Conservation (phyloP, 2,888 invertebrate species). For the Ectemnius lituratus region DNA sequence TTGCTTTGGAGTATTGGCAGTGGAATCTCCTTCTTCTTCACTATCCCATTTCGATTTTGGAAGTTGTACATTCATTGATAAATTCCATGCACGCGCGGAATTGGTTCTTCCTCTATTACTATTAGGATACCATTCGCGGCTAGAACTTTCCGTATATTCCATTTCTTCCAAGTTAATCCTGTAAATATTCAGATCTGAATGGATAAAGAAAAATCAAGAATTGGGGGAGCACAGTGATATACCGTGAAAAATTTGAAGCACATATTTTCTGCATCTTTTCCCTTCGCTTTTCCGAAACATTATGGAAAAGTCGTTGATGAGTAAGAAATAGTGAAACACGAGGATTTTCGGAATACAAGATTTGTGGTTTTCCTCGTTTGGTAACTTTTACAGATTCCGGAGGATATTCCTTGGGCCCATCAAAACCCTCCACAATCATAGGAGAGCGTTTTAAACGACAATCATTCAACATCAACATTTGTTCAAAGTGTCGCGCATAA, state of each 20-base stretch:
- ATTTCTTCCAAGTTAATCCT: slow-evolving; percentile 63
- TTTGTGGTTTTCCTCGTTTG: slow-evolving; percentile 62
- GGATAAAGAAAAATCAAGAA: slow-evolving; percentile 38
- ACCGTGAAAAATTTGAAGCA: slow-evolving; percentile 57
- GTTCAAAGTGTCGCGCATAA: slow-evolving; percentile 68
- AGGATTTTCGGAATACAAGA: slow-evolving; percentile 73
- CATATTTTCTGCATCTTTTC: slow-evolving; percentile 72
- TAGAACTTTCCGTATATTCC: slow-evolving; percentile 55
- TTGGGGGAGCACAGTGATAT: slow-evolving; percentile 34
- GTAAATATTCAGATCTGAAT: slow-evolving; percentile 45
- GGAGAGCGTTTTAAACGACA: slow-evolving; percentile 63
- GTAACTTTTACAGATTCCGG: slow-evolving; percentile 72
- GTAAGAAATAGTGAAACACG: slow-evolving; percentile 65
- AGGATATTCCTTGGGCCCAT: slow-evolving; percentile 71
- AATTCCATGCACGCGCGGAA: slow-evolving; percentile 41
- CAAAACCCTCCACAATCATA: slow-evolving; percentile 65
- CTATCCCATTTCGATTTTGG: slow-evolving; percentile 75
- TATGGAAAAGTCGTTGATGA: slow-evolving; percentile 65
- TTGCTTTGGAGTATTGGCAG: slow-evolving; percentile 22
- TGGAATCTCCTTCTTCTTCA: slow-evolving; percentile 64
- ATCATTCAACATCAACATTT: slow-evolving; percentile 73
- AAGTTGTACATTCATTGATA: slow-evolving; percentile 61
- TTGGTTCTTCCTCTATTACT: slow-evolving; percentile 47
- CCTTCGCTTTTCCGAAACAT: slow-evolving; percentile 67
- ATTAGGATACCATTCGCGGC: slow-evolving; percentile 70